These are phyloP conservation scores for Myzus persicae DNA, from an alignment of 1,140 invertebrate species.

Conservation along the genomic window DNA sequence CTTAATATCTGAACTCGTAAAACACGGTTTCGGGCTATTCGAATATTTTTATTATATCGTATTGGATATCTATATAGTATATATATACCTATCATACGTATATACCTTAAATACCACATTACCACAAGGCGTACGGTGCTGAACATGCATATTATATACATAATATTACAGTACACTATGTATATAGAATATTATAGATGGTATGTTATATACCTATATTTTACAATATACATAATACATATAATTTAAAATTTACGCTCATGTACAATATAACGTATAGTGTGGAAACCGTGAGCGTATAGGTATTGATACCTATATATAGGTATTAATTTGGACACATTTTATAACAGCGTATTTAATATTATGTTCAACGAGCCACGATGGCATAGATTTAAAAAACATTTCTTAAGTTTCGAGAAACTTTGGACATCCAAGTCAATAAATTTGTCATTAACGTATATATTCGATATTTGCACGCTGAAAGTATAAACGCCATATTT, in stretches of 20 bases:
- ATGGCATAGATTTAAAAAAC: not conserved
- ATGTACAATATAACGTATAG: not conserved
- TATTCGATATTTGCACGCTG: not conserved
- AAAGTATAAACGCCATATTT: too few relatives aligned
- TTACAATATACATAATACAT: not conserved
- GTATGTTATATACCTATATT: not conserved
- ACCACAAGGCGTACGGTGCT: not conserved
- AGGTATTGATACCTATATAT: not conserved
- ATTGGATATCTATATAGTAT: conserved; percentile 9
- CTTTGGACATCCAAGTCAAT: not conserved
- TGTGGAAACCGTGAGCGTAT: not conserved
- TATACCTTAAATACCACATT: not conserved
- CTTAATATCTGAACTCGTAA: conserved; percentile 42
- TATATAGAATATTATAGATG: not conserved
- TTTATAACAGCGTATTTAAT: not conserved
- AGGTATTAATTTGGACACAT: not conserved
- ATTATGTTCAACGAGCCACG: not conserved
- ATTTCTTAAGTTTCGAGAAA: not conserved
- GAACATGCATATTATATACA: not conserved
- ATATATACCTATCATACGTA: too few relatives aligned
- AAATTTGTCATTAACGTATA: not conserved
- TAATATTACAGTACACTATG: not conserved
- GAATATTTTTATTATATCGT: conserved; percentile 12
- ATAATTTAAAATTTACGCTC: not conserved
- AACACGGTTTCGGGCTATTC: conserved; percentile 42